A percentile compares a stretch with the other conserved stretches of the same genome.
Evolutionary conservation across 2,113 vertebrate genomes (phyloP).

Genomic region (Danio rerio): GRCz12tu NC_133182.1:34775501-34776000

Average conservation of each 20-base stretch:
- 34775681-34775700: background rate
- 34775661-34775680: conserved; percentile 3
- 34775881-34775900: conserved; percentile 24
- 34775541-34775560: background rate
- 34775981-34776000: conserved; percentile 16
- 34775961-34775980: conserved; percentile 44
- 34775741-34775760: background rate
- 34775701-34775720: conserved; percentile 1
- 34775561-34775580: background rate
- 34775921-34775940: conserved; percentile 39
- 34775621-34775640: background rate
- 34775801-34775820: conserved; percentile 5
- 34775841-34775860: background rate
- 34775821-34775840: conserved; percentile 21
- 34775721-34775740: background rate
- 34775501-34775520: background rate
- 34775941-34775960: conserved; percentile 37
- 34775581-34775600: background rate
- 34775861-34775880: conserved; percentile 11
- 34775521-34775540: background rate
- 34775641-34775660: background rate
- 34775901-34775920: conserved; percentile 10
- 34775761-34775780: background rate
- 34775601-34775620: background rate
- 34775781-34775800: background rate